Base-by-base conservation (phyloP, 2,797 vertebrate species). In the Cryptoblepharus egeriae region DNA sequence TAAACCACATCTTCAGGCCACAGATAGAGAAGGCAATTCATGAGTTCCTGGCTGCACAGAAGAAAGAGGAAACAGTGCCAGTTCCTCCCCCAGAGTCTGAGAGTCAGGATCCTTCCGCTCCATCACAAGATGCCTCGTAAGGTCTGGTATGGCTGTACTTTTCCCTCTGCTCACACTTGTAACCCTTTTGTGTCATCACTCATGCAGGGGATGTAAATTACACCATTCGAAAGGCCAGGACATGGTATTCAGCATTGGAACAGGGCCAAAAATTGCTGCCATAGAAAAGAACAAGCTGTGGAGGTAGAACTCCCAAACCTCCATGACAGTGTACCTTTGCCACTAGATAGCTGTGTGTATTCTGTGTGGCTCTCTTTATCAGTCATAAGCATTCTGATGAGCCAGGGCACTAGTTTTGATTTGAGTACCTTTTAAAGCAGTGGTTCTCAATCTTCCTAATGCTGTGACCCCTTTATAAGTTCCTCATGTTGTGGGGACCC, bases 21-120 rank as follows among this genome's bases (percentile, higher is more conserved):
- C 97, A 97, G 96, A 99, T 97, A 97, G 97, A 98, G 95, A 97
- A 96, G 86, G 96, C 96, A 11, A 98, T 99, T 96, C 97, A 98
- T 94, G 97, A 97, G 90, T 97, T 97, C 95, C 93, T 96, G 94
- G 95, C 96, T 70, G 94, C 95, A 85, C 95, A 97, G 87, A 97
- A 95, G 86, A 98, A 96, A 88, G 98, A 99, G 77, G 97, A 98
- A 89, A 92, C 93, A 35, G 90, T 93, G 32, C 92, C 92, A 9
- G 94, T 91, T 39, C 95, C 95, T 64, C 94, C 88, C 75, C 92
- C 95, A 28, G 98, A 99, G 87, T 94, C 95, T 1, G 98, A 98
- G 85, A 93, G 92, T 65, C 96, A 96, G 71, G 98, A 99, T 83
- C 93, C 94, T 28, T 87, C 94, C 0, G 93, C 94, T 83, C 95